phyloP scores from a whole-genome alignment of 2,888 invertebrate genomes.

The Slavum lentiscoides region DNA sequence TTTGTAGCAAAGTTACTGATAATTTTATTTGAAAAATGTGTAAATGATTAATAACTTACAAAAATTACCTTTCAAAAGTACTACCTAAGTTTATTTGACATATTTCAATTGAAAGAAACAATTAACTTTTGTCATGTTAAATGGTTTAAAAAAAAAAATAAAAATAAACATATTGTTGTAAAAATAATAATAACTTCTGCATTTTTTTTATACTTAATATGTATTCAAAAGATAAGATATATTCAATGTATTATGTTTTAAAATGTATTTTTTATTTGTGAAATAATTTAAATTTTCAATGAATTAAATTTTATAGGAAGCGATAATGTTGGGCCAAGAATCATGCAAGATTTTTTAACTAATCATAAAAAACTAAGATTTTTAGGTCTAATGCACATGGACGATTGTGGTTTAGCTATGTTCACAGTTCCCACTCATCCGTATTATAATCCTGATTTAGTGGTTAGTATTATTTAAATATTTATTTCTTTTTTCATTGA shows the following conservation, averaged over 20 bases:
- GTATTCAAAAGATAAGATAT: no score
- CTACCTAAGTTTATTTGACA: no score
- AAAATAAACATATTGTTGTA: no score
- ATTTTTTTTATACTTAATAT: no score
- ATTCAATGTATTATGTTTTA: not conserved
- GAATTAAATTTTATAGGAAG: constrained; percentile 60
- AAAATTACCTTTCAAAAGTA: no score
- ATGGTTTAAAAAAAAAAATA: no score
- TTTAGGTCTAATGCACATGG: constrained; percentile 65
- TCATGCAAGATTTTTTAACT: constrained; percentile 61
- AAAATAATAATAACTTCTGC: no score
- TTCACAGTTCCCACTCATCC: constrained; percentile 62
- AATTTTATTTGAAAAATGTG: no score
- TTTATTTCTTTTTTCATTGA: constrained; percentile 7
- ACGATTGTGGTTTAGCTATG: constrained; percentile 64
- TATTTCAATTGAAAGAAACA: no score
- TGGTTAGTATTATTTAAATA: constrained; percentile 59
- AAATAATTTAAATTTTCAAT: not conserved
- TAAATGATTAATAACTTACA: no score
- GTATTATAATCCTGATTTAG: constrained; percentile 61
- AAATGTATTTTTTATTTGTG: not conserved
- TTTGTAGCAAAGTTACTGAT: no score
- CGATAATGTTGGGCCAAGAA: constrained; percentile 62
- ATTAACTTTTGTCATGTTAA: no score
- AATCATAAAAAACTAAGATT: constrained; percentile 63